Percentiles rank a stretch among this genome's conserved stretches.
Conservation (phyloP, 2,888 invertebrate genomes). For the Agonopterix arenella region DNA sequence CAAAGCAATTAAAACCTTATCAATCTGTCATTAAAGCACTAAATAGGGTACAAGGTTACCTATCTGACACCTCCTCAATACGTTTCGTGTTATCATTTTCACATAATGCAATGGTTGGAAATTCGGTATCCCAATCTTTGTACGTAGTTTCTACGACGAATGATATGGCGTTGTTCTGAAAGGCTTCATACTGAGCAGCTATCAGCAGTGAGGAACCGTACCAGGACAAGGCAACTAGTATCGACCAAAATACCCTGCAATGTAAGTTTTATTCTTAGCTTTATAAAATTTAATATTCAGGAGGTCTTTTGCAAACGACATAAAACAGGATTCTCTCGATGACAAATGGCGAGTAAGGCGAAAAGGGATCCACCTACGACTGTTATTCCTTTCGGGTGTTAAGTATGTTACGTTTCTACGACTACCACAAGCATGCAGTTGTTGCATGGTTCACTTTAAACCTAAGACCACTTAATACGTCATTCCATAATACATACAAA, state of each 20-base stretch:
- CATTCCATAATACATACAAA: too few relatives aligned
- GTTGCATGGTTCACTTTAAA: too few relatives aligned
- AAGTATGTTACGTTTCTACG: too few relatives aligned
- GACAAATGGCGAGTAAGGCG: too few relatives aligned
- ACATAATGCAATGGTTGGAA: constrained; percentile 84
- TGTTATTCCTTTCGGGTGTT: too few relatives aligned
- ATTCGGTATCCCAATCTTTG: constrained; percentile 84
- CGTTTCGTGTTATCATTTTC: constrained; percentile 82
- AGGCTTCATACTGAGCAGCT: constrained; percentile 77
- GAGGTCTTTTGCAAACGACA: too few relatives aligned
- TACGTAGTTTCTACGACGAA: constrained; percentile 87
- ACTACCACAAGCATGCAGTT: too few relatives aligned
- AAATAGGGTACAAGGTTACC: constrained; percentile 43
- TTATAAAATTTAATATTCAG: too few relatives aligned
- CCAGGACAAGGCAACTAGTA: constrained; percentile 79
- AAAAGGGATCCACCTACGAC: too few relatives aligned
- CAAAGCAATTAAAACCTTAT: background rate
- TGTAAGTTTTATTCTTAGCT: background rate
- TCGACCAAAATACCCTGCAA: constrained; percentile 79
- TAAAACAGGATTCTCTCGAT: too few relatives aligned
- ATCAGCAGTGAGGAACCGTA: constrained; percentile 77
- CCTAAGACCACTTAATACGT: too few relatives aligned
- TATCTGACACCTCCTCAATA: constrained; percentile 80
- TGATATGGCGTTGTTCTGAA: constrained; percentile 83
- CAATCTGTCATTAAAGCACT: background rate